These are phyloP conservation scores for Peromyscus nudipes DNA, from an alignment of 2,797 vertebrate species.

Conservation along the genomic window DNA sequence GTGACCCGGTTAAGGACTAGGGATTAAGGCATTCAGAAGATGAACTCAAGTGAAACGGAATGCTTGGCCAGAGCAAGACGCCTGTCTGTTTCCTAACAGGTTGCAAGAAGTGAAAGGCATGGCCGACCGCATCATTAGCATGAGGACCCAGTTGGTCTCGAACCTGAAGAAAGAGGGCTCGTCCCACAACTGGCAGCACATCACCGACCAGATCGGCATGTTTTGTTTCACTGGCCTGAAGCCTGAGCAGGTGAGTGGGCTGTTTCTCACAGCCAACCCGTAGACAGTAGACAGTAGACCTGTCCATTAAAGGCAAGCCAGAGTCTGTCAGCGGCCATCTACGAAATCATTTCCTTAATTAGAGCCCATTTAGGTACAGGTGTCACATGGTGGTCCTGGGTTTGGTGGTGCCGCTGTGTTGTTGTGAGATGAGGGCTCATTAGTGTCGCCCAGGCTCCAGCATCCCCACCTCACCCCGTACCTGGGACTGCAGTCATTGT, in stretches of 20 bases:
- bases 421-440: background rate
- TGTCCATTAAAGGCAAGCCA: background rate
- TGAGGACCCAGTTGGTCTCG: conserved; percentile 95
- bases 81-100: conserved; percentile 87
- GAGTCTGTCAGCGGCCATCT: background rate
- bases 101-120: conserved; percentile 96
- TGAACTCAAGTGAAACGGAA: background rate
- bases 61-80: background rate
- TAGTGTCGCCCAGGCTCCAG: background rate
- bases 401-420: background rate
- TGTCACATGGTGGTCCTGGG: background rate
- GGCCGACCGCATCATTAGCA: conserved; percentile 97
- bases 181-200: conserved; percentile 97
- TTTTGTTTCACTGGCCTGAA: conserved; percentile 99
- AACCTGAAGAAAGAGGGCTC: conserved; percentile 98
- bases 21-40: background rate
- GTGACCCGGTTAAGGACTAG: background rate
- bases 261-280: background rate
- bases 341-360: background rate
- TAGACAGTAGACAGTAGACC: background rate
- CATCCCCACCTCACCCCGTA: background rate
- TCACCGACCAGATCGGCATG: conserved; percentile 99
- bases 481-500: background rate
- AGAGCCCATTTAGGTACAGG: background rate
- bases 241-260: conserved; percentile 93